phyloP scores from a whole-genome alignment of 2,888 invertebrate species.

The Drosophila macrospina region DNA sequence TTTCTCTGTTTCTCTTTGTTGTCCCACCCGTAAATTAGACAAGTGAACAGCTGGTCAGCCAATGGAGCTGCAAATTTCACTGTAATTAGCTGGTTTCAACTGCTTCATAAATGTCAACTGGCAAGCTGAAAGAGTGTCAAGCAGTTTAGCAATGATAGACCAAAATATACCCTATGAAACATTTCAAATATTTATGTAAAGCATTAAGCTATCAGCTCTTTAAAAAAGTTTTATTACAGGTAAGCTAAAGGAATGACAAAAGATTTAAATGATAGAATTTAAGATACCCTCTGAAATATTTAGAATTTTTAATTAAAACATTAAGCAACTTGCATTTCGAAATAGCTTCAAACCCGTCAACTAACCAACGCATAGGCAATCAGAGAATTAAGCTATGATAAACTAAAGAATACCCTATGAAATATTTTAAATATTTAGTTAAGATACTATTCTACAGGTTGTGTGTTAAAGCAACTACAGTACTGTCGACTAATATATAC shows the following conservation, averaged over 20 bases:
- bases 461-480: no score
- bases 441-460: neutral
- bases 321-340: no score
- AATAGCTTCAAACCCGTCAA: no score
- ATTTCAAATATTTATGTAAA: neutral
- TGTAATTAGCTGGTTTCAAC: conserved; percentile 25
- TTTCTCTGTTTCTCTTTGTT: no score
- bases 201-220: no score
- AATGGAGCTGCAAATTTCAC: conserved; percentile 3
- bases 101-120: conserved; percentile 38
- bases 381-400: neutral
- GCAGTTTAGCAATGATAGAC: neutral
- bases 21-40: conserved; percentile 18
- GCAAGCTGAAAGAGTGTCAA: neutral
- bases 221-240: no score
- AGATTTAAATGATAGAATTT: neutral
- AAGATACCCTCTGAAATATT: neutral
- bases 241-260: neutral
- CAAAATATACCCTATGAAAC: neutral
- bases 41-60: conserved; percentile 21
- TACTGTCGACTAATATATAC: no score
- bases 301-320: neutral
- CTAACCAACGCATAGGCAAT: no score
- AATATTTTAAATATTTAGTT: neutral
- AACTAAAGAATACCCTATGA: neutral